Evolutionary conservation across 2,113 vertebrate species (phyloP).

Genomic region (Macquaria ambigua): DNA sequence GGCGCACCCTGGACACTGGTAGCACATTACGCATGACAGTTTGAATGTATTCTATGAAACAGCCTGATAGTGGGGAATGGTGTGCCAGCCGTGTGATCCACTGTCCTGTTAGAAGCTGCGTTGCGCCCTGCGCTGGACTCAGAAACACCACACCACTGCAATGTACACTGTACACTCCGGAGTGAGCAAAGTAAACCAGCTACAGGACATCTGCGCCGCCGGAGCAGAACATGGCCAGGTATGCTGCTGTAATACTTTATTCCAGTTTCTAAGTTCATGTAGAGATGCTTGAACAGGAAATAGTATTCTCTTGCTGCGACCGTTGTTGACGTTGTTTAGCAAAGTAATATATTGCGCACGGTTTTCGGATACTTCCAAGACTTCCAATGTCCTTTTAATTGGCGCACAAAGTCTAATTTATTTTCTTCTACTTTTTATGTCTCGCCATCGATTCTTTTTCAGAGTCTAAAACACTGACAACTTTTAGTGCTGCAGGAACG

Average conservation of each 20-base stretch:
- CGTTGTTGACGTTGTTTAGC: not conserved
- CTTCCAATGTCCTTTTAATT: not conserved
- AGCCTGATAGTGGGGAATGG: not conserved
- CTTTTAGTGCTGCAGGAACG: not conserved
- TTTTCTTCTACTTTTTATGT: not conserved
- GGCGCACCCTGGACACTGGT: not conserved
- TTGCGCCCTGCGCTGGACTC: not conserved
- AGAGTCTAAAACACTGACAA: not conserved
- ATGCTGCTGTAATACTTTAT: not conserved
- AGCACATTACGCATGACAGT: not conserved
- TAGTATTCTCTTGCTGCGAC: not conserved
- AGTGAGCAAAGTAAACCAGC: not conserved
- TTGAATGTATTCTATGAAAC: not conserved
- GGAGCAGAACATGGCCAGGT: constrained; percentile 39
- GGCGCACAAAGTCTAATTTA: not conserved
- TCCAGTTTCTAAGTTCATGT: not conserved
- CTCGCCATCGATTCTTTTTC: too few relatives aligned
- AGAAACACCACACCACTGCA: not conserved
- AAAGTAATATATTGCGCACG: not conserved
- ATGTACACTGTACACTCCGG: not conserved
- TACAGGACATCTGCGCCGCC: not conserved
- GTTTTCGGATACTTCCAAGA: not conserved
- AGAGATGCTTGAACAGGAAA: not conserved
- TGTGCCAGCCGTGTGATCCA: not conserved
- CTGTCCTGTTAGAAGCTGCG: not conserved